A percentile compares a stretch with the other conserved stretches of the same genome.
Evolutionary conservation across 1,140 invertebrate species (phyloP).

Genomic region (Ips nitidus): DNA sequence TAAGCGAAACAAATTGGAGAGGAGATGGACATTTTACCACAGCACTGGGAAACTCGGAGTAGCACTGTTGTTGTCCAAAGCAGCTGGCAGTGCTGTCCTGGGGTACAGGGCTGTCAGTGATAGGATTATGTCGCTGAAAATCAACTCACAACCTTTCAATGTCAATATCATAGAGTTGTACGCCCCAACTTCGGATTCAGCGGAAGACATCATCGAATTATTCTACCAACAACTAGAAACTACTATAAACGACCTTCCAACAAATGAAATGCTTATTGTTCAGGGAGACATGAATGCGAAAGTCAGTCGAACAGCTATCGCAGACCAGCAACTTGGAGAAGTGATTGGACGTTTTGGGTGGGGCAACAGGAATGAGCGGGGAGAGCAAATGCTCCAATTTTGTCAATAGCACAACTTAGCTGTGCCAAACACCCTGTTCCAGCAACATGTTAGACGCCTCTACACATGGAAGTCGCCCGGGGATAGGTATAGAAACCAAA

Average conservation of each 20-base stretch:
- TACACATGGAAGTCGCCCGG: constrained; percentile 22
- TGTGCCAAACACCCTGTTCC: constrained; percentile 17
- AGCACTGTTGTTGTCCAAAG: too few species aligned
- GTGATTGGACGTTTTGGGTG: constrained; percentile 19
- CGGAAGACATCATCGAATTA: too few species aligned
- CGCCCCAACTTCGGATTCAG: constrained; percentile 7
- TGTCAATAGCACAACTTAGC: constrained; percentile 18
- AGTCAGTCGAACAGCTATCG: not conserved
- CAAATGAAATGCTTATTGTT: too few species aligned
- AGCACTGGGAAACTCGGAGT: not conserved
- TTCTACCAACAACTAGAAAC: too few species aligned
- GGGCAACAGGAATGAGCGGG: constrained; percentile 18
- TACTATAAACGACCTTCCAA: too few species aligned
- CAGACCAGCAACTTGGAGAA: constrained; percentile 13
- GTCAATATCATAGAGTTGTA: constrained; percentile 14
- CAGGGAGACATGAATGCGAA: constrained; percentile 29
- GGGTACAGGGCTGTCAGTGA: constrained; percentile 19
- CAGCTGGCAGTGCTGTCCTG: too few species aligned
- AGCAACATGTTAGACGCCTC: constrained; percentile 5
- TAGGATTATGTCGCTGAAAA: constrained; percentile 3
- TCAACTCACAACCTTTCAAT: constrained; percentile 3
- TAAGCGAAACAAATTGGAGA: constrained; percentile 19
- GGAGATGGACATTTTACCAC: constrained; percentile 9
- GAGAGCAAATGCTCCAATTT: constrained; percentile 21
- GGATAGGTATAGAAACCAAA: too few species aligned